phyloP scores from a whole-genome alignment of 2,113 vertebrate genomes.

The Actinemys pallida region DNA sequence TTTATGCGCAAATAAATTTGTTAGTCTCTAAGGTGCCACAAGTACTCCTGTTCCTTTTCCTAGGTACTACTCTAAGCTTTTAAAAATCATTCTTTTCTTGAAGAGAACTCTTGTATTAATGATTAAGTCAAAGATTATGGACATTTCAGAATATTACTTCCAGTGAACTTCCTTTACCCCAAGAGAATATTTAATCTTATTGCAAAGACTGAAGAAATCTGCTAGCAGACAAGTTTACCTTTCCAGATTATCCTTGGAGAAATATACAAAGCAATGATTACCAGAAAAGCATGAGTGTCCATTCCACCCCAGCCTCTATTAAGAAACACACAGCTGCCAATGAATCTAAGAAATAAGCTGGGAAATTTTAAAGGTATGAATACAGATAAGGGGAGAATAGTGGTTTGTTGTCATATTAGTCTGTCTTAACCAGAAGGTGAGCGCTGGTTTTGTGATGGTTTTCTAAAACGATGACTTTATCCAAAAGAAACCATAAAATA shows the following conservation, averaged over 20 bases:
- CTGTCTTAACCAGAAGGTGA: constrained; percentile 34
- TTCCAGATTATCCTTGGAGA: not conserved
- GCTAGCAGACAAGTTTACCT: not conserved
- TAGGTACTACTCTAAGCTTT: constrained; percentile 11
- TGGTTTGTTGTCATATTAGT: constrained; percentile 15
- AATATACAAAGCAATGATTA: not conserved
- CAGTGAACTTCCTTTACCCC: not conserved
- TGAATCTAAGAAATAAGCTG: constrained; percentile 61
- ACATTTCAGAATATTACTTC: not conserved
- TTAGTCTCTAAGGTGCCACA: too few species aligned
- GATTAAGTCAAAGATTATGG: not conserved
- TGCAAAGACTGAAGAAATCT: not conserved
- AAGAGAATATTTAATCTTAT: not conserved
- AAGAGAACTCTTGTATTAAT: not conserved
- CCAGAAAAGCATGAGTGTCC: accelerated
- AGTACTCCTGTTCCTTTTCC: too few species aligned
- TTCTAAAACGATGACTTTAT: constrained; percentile 35
- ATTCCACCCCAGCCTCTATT: not conserved
- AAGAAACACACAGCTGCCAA: constrained; percentile 37
- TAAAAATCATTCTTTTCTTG: not conserved
- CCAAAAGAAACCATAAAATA: constrained; percentile 8
- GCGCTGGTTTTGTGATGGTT: constrained; percentile 4
- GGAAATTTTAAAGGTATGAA: constrained; percentile 57
- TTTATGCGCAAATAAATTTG: too few species aligned
- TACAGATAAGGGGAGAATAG: constrained; percentile 54